Base-by-base conservation (phyloP, 1,140 invertebrate genomes). In the Proctacanthus coquilletti region DNA sequence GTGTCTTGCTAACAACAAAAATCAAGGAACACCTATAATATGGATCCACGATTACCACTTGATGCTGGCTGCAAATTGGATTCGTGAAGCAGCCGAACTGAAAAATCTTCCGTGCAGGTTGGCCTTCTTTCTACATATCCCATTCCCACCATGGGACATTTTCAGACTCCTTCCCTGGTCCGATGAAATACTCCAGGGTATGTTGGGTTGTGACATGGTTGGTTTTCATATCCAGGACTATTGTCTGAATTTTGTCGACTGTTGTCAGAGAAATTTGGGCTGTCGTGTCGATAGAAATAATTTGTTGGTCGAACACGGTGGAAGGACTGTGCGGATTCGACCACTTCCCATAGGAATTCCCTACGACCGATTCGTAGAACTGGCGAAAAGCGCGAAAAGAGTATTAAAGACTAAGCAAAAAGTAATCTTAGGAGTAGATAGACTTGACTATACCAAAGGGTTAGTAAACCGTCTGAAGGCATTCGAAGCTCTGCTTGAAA, bases 41-140 rank as follows among this genome's bases (percentile, higher is more conserved):
- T 92, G 86, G 87, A 74, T 92, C 13, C 86, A 92, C 47, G 87
- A 93, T 56, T 93, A 93, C 59, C 87, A 92, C 50, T 64, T 93
- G 4, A 87, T 89, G 82, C 59, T 87, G 41, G 80, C 82, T 3
- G 80, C 86, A n/a, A 87, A 84, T 54, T 84, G 80, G 73, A 80
- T 92, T 20, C 68, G 86, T 54, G 79, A 85, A 65, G 66, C 69
- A 4, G 79, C 78, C 9, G 83, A 87, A 46, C 81, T 87, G 46
- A 77, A 80, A 47, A 72, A 76, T 35, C 65, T 88, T 4, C 69
- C 69, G 38, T 77, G 79, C 45, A 86, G 87, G 52, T 61, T 92
- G 36, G 84, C 82, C 10, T 92, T 91, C 63, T 93, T 93, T 59
- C 64, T 91, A 23, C 87, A 93, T 57, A 92, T 92, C 54, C 87